A percentile compares a stretch with the other conserved stretches of the same genome.
phyloP scores from a whole-genome alignment of 2,797 vertebrate species.

The Pangasius macronema region DNA sequence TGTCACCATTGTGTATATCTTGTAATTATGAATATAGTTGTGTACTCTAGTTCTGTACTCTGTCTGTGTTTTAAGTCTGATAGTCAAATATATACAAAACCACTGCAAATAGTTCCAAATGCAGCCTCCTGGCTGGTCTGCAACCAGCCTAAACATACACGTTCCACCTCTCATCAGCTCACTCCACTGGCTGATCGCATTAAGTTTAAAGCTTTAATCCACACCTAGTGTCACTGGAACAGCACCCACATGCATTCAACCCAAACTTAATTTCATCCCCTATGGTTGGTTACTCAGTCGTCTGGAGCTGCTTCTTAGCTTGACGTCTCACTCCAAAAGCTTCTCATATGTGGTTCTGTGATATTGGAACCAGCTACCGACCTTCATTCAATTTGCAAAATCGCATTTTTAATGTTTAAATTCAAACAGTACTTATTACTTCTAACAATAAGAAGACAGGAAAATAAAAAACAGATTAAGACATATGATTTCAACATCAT shows the following conservation, averaged over 20 bases:
- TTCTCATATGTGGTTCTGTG: not conserved
- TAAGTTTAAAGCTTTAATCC: constrained; percentile 8
- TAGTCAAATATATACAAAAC: not conserved
- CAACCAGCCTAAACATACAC: not conserved
- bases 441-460: not conserved
- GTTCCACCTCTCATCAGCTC: constrained; percentile 4
- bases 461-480: not conserved
- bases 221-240: not conserved
- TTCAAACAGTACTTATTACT: not conserved
- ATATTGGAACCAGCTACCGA: not conserved
- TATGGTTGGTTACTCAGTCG: not conserved
- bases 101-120: not conserved
- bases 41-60: not conserved
- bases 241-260: constrained; percentile 2
- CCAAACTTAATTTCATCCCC: constrained; percentile 6
- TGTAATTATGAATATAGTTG: not conserved
- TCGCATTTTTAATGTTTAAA: not conserved
- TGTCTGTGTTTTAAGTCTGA: not conserved
- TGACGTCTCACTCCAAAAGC: not conserved
- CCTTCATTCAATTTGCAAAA: not conserved
- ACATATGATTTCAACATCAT: too few species aligned
- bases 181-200: not conserved
- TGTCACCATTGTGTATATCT: not conserved
- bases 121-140: not conserved
- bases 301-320: not conserved